phyloP scores from a whole-genome alignment of 2,113 vertebrate species.

The Dicrurus megarhynchus region DNA sequence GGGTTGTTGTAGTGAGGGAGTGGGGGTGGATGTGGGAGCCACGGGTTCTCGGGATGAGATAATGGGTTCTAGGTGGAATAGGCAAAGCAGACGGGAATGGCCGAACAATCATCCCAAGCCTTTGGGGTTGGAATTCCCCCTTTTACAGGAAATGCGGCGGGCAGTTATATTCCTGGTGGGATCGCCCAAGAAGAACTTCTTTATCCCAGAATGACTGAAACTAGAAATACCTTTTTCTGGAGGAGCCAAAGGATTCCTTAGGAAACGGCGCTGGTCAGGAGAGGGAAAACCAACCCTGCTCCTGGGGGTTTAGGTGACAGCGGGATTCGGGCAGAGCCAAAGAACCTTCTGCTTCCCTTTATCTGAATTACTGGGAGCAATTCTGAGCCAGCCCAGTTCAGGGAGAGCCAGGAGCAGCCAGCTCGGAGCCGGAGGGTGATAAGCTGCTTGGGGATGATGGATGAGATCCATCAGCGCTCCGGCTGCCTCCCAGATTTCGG shows the following conservation, averaged over 20 bases:
- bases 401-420: not conserved
- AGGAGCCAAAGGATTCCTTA: not conserved
- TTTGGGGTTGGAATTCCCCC: not conserved
- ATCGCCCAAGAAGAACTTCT: not conserved
- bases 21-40: not conserved
- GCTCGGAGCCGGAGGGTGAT: not conserved
- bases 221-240: not conserved
- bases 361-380: not conserved
- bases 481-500: not conserved
- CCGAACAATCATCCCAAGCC: not conserved
- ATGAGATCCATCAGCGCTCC: not conserved
- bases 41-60: not conserved
- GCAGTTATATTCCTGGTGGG: too few relatives aligned
- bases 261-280: not conserved
- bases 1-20: not conserved
- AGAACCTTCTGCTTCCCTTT: not conserved
- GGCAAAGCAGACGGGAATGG: not conserved
- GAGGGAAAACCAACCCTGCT: not conserved
- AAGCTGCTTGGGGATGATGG: not conserved
- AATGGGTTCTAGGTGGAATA: not conserved
- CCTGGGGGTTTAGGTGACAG: too few relatives aligned
- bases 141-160: accelerated
- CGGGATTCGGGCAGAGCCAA: not conserved
- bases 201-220: not conserved
- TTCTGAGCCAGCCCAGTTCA: not conserved